Conservation (phyloP, 2,113 vertebrate genomes). For the Neotragus pygmaeus region DNA sequence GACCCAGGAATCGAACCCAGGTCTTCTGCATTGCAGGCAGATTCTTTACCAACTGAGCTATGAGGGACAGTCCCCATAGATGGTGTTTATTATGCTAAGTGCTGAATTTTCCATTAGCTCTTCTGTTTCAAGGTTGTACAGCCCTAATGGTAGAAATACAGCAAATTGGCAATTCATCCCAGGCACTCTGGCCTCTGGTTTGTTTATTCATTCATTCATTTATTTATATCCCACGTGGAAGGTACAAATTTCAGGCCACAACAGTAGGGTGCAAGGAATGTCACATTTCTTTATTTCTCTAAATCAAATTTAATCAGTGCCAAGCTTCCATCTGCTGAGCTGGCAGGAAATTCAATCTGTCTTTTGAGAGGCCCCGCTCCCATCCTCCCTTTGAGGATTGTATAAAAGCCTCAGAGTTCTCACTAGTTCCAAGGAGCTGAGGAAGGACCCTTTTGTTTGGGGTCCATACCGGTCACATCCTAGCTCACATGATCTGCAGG, state of each 20-base stretch:
- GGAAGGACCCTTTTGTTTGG: not conserved
- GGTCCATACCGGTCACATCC: not conserved
- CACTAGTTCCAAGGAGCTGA: not conserved
- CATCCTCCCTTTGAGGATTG: not conserved
- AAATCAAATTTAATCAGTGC: constrained; percentile 45
- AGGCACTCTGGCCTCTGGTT: not conserved
- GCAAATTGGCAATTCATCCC: constrained; percentile 34
- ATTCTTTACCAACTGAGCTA: not conserved
- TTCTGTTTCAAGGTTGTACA: not conserved
- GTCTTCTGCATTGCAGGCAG: not conserved
- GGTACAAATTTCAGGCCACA: constrained; percentile 38
- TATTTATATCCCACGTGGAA: constrained; percentile 35
- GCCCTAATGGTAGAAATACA: not conserved
- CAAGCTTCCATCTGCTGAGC: constrained; percentile 15
- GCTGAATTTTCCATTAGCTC: not conserved
- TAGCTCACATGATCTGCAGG: not conserved
- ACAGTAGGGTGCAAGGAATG: not conserved
- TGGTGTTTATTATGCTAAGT: not conserved
- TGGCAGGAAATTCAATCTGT: constrained; percentile 31
- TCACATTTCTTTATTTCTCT: constrained; percentile 50
- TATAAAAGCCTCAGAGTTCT: not conserved
- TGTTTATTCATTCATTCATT: constrained; percentile 45
- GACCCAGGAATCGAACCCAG: not conserved
- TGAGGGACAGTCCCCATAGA: not conserved
- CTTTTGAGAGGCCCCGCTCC: not conserved